Base-by-base conservation (phyloP, 2,888 invertebrate genomes). In the Brachynemurus nebulosus region DNA sequence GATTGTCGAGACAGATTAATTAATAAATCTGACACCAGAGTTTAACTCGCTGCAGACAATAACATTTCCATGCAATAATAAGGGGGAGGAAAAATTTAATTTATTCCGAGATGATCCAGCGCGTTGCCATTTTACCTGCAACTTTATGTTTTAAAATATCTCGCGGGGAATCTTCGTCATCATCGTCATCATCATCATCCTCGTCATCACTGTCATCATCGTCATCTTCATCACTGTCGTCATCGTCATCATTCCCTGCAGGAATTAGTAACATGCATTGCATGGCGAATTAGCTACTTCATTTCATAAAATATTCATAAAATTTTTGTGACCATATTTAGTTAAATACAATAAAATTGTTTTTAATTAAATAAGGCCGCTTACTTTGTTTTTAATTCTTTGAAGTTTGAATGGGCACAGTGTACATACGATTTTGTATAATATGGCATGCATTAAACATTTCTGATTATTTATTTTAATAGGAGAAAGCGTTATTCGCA, bases 1-100 rank as follows among this genome's bases (percentile, higher is more conserved):
- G 8, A 36, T 39, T 27, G 39, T 39, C 17, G 19, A 33, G 27
- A 34, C 23, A 20, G 34, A 25, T 36, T 36, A 20, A 17, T 42
- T 21, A 30, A 20, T 42, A 19, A 34, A 45, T 49, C 49, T 49
- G 49, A 49, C 49, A 49, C 49, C 46, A 52, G 51, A 50, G 47
- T 52, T 54, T 47, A 66, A 69, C 69, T 71, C 72, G 73, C 75
- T 74, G 75, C 75, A 75, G 75, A 73, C 75, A 74, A 72, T 68
- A 70, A 71, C 73, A 72, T 68, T 61, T 52, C 62, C 59, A 54
- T 56, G 55, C 55, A 63, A 17, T 7, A 17, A n/a, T 36, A 11
- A 50, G 50, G 69, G 69, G 69, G 68, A 68, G 67, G 65, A 64
- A 20, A 17, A 20, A n/a, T 14, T 6, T 36, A 20, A 23, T 23